phyloP scores from a whole-genome alignment of 2,113 vertebrate genomes.

The Ctenomys sociabilis region DNA sequence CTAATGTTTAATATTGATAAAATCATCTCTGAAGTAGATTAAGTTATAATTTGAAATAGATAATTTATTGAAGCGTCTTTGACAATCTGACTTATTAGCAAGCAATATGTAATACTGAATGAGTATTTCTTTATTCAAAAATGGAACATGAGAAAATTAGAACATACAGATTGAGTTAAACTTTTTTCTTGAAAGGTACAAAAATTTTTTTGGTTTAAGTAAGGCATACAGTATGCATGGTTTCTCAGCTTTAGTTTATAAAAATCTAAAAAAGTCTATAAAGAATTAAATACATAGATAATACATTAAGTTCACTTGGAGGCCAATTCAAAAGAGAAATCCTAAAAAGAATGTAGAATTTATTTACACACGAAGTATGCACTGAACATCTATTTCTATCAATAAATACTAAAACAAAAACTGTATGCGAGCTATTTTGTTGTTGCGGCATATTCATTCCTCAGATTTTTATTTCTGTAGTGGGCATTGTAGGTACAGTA shows the following conservation, averaged over 20 bases:
- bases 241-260: conserved; percentile 75
- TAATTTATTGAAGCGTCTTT: conserved; percentile 80
- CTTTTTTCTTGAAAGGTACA: conserved; percentile 81
- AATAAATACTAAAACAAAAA: conserved; percentile 75
- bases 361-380: conserved; percentile 78
- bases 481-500: not conserved
- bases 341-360: conserved; percentile 79
- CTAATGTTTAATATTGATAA: conserved; percentile 76
- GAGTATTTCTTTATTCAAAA: conserved; percentile 76
- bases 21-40: conserved; percentile 77
- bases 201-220: conserved; percentile 75
- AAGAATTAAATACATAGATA: conserved; percentile 73
- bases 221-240: conserved; percentile 82
- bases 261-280: conserved; percentile 64
- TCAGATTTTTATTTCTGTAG: not conserved
- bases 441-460: conserved; percentile 11
- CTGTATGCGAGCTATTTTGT: conserved; percentile 74
- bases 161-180: conserved; percentile 74
- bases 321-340: conserved; percentile 74
- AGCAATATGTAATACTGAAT: conserved; percentile 68
- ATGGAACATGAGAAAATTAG: conserved; percentile 75
- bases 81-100: conserved; percentile 83
- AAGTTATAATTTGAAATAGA: conserved; percentile 77
- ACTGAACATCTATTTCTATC: conserved; percentile 78
- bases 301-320: conserved; percentile 77